phyloP scores from a whole-genome alignment of 2,113 vertebrate genomes.

The Phyllostomus discolor region DNA sequence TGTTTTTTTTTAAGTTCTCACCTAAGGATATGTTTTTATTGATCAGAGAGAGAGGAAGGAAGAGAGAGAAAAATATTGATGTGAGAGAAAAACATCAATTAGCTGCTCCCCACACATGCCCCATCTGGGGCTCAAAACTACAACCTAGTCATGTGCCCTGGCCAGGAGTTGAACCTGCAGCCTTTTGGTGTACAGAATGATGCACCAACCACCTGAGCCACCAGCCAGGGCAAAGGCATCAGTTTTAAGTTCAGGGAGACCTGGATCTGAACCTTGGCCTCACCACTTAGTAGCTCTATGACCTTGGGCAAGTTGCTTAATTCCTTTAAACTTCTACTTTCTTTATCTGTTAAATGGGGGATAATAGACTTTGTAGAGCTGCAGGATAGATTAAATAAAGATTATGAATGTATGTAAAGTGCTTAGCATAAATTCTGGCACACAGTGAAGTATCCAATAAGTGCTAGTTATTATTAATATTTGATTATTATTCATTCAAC shows the following conservation, averaged over 20 bases:
- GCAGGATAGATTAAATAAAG: neutral
- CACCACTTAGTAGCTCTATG: neutral
- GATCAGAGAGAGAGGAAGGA: too few relatives aligned
- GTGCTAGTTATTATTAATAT: neutral
- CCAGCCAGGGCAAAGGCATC: neutral
- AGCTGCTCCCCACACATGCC: too few relatives aligned
- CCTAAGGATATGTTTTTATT: too few relatives aligned
- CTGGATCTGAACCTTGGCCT: neutral
- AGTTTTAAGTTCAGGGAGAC: neutral
- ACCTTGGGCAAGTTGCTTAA: neutral
- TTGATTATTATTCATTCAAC: neutral
- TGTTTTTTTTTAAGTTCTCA: neutral
- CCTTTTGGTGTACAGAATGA: too few relatives aligned
- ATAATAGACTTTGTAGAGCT: neutral
- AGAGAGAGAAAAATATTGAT: too few relatives aligned
- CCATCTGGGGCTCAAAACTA: too few relatives aligned
- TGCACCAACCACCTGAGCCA: too few relatives aligned
- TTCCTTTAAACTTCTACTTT: neutral
- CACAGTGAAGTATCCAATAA: neutral
- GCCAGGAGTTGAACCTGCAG: too few relatives aligned
- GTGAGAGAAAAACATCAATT: too few relatives aligned
- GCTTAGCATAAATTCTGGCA: neutral
- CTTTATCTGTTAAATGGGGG: neutral
- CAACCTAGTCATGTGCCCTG: too few relatives aligned
- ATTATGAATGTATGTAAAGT: neutral